Evolutionary conservation across 2,888 invertebrate species (phyloP).

Genomic region (Plemyria rubiginata): DNA sequence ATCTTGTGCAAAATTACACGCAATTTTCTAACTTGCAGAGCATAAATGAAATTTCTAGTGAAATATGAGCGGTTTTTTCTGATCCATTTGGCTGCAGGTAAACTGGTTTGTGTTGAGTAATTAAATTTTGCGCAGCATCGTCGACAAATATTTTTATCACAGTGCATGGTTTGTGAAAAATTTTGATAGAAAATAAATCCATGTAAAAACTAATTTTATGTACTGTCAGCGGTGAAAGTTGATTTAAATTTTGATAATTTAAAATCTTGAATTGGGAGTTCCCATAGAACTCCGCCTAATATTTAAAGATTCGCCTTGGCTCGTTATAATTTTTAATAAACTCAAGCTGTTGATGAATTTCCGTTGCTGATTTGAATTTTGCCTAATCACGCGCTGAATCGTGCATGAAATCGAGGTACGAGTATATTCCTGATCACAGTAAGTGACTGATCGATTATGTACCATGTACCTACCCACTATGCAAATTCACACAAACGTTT

Average conservation of each 20-base stretch:
- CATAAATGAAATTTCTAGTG: slow-evolving; percentile 42
- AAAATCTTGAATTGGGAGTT: too few species aligned
- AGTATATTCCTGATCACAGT: slow-evolving; percentile 4
- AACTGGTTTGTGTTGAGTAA: slow-evolving; percentile 31
- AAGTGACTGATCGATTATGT: slow-evolving; percentile 6
- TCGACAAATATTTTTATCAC: slow-evolving; percentile 18
- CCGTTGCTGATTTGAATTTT: too few species aligned
- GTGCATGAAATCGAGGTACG: background rate
- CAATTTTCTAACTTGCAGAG: slow-evolving; percentile 44
- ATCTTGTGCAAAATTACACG: slow-evolving; percentile 44
- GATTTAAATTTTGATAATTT: too few species aligned
- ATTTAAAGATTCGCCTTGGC: too few species aligned
- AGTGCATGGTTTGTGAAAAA: slow-evolving; percentile 9
- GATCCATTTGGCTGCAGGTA: slow-evolving; percentile 35
- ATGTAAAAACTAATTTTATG: background rate
- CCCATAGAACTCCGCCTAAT: too few species aligned
- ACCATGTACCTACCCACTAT: slow-evolving; percentile 4
- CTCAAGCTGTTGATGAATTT: too few species aligned
- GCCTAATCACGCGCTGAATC: background rate
- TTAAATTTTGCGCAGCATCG: slow-evolving; percentile 31
- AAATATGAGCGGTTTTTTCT: slow-evolving; percentile 35
- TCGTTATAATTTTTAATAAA: too few species aligned
- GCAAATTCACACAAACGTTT: slow-evolving; percentile 7
- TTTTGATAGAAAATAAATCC: slow-evolving; percentile 21
- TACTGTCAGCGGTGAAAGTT: too few species aligned